Percentiles rank a stretch among this genome's conserved stretches.
These are phyloP conservation scores for Pogonomyrmex californicus DNA, from an alignment of 1,140 invertebrate species.

Conservation along the genomic window DNA sequence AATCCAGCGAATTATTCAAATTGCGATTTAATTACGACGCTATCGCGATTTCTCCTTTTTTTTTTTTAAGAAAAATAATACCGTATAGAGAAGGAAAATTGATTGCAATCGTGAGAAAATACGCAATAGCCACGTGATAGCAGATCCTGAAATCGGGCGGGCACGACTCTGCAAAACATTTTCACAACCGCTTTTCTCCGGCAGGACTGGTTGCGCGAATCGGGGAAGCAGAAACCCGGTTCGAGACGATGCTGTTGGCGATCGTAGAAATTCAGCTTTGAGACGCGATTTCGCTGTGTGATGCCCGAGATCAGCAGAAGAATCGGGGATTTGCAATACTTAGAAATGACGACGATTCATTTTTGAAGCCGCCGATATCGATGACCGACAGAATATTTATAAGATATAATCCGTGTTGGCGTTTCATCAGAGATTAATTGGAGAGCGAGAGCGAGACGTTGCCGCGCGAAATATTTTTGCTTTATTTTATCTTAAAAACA, in stretches of 20 bases:
- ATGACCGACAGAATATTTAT: neutral
- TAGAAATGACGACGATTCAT: neutral
- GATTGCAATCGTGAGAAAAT: slow-evolving; percentile 48
- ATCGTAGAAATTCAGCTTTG: slow-evolving; percentile 78
- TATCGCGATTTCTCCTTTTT: neutral
- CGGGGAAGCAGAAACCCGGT: slow-evolving; percentile 72
- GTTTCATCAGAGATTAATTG: neutral
- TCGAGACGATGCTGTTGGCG: slow-evolving; percentile 59
- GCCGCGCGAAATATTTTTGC: neutral
- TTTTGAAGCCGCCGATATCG: slow-evolving; percentile 1
- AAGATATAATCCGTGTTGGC: neutral
- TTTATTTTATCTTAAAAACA: no score
- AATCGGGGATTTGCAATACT: neutral
- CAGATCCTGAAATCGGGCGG: slow-evolving; percentile 61
- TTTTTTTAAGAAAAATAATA: neutral
- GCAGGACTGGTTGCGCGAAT: slow-evolving; percentile 76
- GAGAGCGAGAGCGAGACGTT: neutral
- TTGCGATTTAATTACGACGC: neutral
- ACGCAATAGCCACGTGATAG: neutral
- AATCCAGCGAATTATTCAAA: neutral
- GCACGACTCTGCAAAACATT: slow-evolving; percentile 71
- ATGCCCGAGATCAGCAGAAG: slow-evolving; percentile 47
- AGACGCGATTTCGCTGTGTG: slow-evolving; percentile 68
- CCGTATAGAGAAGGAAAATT: neutral
- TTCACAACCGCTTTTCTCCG: slow-evolving; percentile 83